phyloP scores from a whole-genome alignment of 2,113 vertebrate species.

The Rutilus rutilus region DNA sequence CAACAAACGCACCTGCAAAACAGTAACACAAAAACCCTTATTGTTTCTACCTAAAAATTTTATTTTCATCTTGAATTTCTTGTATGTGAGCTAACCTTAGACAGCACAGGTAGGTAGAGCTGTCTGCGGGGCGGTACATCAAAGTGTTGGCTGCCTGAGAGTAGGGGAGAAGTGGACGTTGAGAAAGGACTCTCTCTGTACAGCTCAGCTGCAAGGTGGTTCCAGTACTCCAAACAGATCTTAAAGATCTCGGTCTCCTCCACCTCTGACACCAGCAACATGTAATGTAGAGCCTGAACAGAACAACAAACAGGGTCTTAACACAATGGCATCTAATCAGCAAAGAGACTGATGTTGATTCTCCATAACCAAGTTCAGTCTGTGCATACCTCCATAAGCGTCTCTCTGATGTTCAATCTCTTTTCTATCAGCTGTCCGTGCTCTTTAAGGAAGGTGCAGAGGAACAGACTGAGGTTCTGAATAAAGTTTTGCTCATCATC shows the following conservation, averaged over 20 bases:
- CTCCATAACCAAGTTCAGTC: background rate
- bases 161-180: constrained; percentile 90
- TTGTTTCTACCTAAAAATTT: background rate
- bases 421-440: constrained; percentile 97
- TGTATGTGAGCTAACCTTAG: constrained; percentile 83
- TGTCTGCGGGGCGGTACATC: constrained; percentile 96
- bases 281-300: constrained; percentile 94
- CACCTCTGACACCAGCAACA: constrained; percentile 97
- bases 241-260: constrained; percentile 99
- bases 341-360: background rate
- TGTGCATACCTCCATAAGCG: constrained; percentile 91
- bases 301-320: background rate
- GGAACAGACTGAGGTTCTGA: constrained; percentile 98
- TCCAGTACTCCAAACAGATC: constrained; percentile 99
- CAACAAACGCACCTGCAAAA: constrained; percentile 89
- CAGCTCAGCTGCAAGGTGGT: constrained; percentile 95
- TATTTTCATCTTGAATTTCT: background rate
- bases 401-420: constrained; percentile 93
- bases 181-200: constrained; percentile 98
- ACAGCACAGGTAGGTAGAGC: constrained; percentile 94
- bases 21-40: background rate
- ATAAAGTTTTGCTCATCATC: constrained; percentile 99
- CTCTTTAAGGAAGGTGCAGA: constrained; percentile 98
- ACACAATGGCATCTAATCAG: background rate
- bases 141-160: constrained; percentile 96